phyloP scores from a whole-genome alignment of 2,888 invertebrate genomes.

The Nezara viridula region DNA sequence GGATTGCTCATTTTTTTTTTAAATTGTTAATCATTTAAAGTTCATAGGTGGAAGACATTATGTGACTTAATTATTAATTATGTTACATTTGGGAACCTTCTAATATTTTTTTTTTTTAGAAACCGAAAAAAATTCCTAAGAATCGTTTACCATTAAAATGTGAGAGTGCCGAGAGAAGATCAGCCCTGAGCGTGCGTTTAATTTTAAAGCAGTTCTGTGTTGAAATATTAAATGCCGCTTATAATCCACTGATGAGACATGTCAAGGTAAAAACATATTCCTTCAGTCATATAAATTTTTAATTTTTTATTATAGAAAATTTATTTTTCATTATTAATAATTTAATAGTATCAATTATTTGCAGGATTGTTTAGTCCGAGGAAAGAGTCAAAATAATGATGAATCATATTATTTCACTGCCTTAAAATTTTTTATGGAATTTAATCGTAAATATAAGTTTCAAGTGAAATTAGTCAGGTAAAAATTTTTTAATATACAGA shows the following conservation, averaged over 20 bases:
- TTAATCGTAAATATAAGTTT: conserved; percentile 90
- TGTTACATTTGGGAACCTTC: no score
- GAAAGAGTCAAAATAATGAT: conserved; percentile 82
- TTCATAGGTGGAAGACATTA: no score
- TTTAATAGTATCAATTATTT: conserved; percentile 56
- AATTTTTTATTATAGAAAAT: no score
- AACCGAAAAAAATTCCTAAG: conserved; percentile 79
- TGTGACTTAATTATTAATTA: no score
- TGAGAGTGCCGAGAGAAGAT: conserved; percentile 78
- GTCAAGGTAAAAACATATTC: conserved; percentile 75
- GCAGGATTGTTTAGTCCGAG: conserved; percentile 71
- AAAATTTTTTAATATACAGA: conserved; percentile 65
- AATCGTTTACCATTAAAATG: conserved; percentile 82
- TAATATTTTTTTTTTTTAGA: conserved; percentile 68
- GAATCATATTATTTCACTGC: conserved; percentile 96
- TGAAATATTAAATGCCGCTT: conserved; percentile 91
- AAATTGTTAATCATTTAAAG: no score
- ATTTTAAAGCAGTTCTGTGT: conserved; percentile 95
- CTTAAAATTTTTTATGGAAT: conserved; percentile 96
- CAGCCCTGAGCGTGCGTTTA: conserved; percentile 89
- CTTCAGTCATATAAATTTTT: no score
- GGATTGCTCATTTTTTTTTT: no score
- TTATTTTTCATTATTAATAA: background rate
- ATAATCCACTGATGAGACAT: conserved; percentile 92
- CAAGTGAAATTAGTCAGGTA: conserved; percentile 91